A percentile compares a stretch with the other conserved stretches of the same genome.
These are phyloP conservation scores for Gadopsis marmoratus DNA, from an alignment of 2,797 vertebrate species.

Conservation along the genomic window DNA sequence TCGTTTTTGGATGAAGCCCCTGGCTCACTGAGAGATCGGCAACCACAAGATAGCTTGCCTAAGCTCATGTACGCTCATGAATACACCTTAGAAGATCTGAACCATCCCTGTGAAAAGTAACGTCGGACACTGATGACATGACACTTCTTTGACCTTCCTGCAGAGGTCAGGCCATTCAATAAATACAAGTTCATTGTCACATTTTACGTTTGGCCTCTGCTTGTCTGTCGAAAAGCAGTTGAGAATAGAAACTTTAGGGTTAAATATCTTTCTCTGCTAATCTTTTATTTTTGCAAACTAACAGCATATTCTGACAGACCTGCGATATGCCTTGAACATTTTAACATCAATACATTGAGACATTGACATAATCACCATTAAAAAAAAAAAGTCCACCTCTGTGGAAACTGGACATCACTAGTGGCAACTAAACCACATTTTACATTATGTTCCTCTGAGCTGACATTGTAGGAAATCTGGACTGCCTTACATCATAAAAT, in stretches of 20 bases:
- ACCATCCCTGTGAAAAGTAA: not conserved
- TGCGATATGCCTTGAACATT: slow-evolving; percentile 25
- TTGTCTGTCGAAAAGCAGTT: not conserved
- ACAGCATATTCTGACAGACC: slow-evolving; percentile 8
- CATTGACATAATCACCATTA: not conserved
- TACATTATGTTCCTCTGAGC: not conserved
- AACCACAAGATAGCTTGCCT: not conserved
- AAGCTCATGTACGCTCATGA: slow-evolving; percentile 13
- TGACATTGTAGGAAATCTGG: not conserved
- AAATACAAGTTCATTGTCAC: not conserved
- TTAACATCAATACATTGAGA: slow-evolving; percentile 14
- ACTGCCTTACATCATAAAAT: not conserved
- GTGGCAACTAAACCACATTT: not conserved
- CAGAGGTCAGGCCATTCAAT: not conserved
- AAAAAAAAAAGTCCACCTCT: not conserved
- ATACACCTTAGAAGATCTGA: not conserved
- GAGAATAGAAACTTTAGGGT: not conserved
- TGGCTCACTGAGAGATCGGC: slow-evolving; percentile 6
- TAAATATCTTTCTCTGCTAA: not conserved
- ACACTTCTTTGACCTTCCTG: not conserved
- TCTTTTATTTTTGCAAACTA: slow-evolving; percentile 11
- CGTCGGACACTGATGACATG: slow-evolving; percentile 2
- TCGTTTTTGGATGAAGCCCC: not conserved
- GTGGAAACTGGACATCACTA: not conserved
- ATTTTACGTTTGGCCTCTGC: not conserved